Evolutionary conservation across 2,797 vertebrate genomes (phyloP), one percentile per base, ranked within the genome.

Genomic region (Tokudaia tokunoshimensis): DNA sequence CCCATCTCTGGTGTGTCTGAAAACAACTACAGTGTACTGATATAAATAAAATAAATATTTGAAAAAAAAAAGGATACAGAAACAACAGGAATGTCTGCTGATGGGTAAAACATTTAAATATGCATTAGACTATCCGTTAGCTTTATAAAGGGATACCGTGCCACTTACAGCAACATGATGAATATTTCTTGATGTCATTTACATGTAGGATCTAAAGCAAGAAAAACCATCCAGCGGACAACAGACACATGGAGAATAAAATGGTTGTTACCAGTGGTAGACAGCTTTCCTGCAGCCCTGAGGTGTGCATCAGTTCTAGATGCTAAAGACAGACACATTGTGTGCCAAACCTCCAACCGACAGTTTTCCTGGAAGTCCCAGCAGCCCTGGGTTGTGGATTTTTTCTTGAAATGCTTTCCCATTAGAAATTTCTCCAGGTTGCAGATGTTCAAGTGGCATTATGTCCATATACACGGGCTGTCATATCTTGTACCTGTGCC

Each of bases 321-420:
- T n/a, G 67, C 34, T 70, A 15, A 50, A 4, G 70, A 50, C 13
- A 4, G 70, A 50, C 13, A 50, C 6, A 41, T 44, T 61, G 44
- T 57, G 22, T 86, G 9, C 44, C 50, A 15, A 86, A 82, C 61
- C 92, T 61, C 86, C 31, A 61, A 57, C 10, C 47, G 7, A 24
- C 19, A 92, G 41, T 41, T 67, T 81, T 22, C 29, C 55, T 91
- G 67, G 70, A 63, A 65, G 20, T n/a, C 61, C 31, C 3, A 65
- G 59, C 17, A 88, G 29, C 59, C 89, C 37, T 8, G n/a, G 19
- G 19, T 29, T 29, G 13, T 75, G 24, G 24, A 11, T 37, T 57
- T 92, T 29, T 86, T 83, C 26, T 65, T 50, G 34, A 87, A 95
- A 65, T 72, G 12, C 14, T n/a, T 93, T 94, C 67, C 29, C 26